These are phyloP conservation scores for Choristoneura rosaceana DNA, from an alignment of 2,888 invertebrate genomes.

Conservation along the genomic window DNA sequence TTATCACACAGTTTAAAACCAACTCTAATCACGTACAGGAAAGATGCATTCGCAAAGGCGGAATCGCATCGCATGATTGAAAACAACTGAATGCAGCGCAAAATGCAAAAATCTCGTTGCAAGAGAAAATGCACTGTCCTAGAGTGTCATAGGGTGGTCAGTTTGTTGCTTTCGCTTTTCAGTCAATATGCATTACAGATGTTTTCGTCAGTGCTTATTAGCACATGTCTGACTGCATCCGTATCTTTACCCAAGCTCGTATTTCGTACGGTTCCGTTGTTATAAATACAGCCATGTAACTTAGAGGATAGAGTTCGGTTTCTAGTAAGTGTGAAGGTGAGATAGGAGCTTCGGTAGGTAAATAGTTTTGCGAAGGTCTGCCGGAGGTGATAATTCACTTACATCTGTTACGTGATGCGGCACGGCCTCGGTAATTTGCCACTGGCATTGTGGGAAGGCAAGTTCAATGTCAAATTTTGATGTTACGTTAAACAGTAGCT, in stretches of 20 bases:
- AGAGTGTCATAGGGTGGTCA: not conserved
- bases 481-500: not conserved
- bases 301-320: not conserved
- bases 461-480: slow-evolving; percentile 46
- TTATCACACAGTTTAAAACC: not conserved
- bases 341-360: slow-evolving; percentile 4
- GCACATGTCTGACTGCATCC: slow-evolving; percentile 40
- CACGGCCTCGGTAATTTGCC: slow-evolving; percentile 45
- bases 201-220: slow-evolving; percentile 49
- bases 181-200: slow-evolving; percentile 25
- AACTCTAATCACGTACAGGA: not conserved
- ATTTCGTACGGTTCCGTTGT: not conserved
- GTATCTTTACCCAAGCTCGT: not conserved
- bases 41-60: not conserved
- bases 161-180: not conserved
- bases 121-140: slow-evolving; percentile 15
- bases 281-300: not conserved
- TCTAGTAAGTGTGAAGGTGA: not conserved
- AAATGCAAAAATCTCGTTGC: not conserved
- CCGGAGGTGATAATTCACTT: slow-evolving; percentile 62
- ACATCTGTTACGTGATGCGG: slow-evolving; percentile 47
- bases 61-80: not conserved
- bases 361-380: slow-evolving; percentile 43
- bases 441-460: slow-evolving; percentile 44
- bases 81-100: slow-evolving; percentile 1